Conservation (phyloP, 2,113 vertebrate species). For the Setophaga petechia region DNA sequence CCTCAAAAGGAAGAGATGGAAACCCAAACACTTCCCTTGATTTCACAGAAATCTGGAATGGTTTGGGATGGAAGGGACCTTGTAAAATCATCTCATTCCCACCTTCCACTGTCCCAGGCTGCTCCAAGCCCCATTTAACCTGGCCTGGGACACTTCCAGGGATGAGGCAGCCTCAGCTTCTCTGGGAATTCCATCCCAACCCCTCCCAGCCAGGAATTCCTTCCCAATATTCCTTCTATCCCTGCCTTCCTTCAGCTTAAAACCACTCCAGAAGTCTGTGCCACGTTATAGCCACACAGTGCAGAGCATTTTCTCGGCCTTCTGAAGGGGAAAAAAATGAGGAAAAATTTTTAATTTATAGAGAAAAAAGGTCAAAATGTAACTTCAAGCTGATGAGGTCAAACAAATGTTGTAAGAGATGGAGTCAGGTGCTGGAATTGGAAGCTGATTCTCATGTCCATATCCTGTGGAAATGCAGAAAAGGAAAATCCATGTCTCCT, state of each 20-base stretch:
- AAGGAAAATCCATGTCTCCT: not conserved
- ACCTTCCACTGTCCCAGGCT: rapidly evolving
- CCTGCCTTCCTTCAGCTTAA: not conserved
- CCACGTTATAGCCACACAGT: rapidly evolving
- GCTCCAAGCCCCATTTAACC: not conserved
- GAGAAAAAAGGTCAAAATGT: not conserved
- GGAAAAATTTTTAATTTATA: rapidly evolving
- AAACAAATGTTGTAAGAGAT: too few species aligned
- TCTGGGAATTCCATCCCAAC: not conserved
- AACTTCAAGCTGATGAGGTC: not conserved
- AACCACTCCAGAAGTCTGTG: not conserved
- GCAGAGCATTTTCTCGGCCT: not conserved
- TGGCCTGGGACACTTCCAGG: not conserved
- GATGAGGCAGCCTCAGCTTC: not conserved
- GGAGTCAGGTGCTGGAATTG: not conserved
- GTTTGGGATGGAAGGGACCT: not conserved
- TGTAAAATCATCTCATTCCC: not conserved
- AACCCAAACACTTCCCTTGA: not conserved
- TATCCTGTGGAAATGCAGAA: not conserved
- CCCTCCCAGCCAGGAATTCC: not conserved
- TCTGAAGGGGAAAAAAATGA: not conserved
- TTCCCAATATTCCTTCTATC: not conserved
- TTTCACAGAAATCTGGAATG: not conserved
- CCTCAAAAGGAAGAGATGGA: not conserved
- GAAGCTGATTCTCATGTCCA: not conserved